Evolutionary conservation across 2,888 invertebrate species (phyloP), one percentile per base, ranked within the genome.

Genomic region (Idaea aversata): DNA sequence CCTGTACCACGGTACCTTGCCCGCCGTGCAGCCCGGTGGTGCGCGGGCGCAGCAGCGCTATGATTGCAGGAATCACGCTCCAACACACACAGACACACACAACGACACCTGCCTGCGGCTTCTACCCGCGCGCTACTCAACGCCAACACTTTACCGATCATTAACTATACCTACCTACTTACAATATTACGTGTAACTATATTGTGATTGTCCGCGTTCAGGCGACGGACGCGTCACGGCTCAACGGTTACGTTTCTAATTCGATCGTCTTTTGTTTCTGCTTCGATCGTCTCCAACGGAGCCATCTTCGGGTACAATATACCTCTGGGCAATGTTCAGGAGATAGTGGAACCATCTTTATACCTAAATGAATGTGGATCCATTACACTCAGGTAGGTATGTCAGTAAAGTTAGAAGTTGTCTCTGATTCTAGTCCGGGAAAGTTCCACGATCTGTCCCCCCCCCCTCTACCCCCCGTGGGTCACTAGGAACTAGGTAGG

Each of bases 11-110:
- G 47, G 7, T 47, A 13, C 7, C 13, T 10, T 13, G 47, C 7
- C 13, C 10, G 13, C 47, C 47, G 47, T 10, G 47, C 47, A 7
- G 36, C 10, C 36, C n/a, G n/a, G n/a, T n/a, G n/a, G n/a, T n/a
- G n/a, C n/a, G n/a, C n/a, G n/a, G n/a, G n/a, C n/a, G n/a, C n/a
- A n/a, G n/a, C n/a, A n/a, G n/a, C 83, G 79, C 70, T 72, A 73
- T 85, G 90, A 90, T 91, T 87, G 85, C 86, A 90, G 91, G 91
- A 91, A 85, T 86, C 88, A 92, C 90, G 91, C 73, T 89, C 74
- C 78, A 75, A 61, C 84, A 84, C 80, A 80, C 90, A 82, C 91
- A 25, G 25, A 25, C 25, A 25, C 25, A 25, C 25, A 25, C 25
- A 25, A 25, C 25, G 25, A 25, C 25, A 91, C 90, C 91, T 91